These are phyloP conservation scores for Betta splendens DNA, from an alignment of 2,797 vertebrate species.

Conservation along the genomic window DNA sequence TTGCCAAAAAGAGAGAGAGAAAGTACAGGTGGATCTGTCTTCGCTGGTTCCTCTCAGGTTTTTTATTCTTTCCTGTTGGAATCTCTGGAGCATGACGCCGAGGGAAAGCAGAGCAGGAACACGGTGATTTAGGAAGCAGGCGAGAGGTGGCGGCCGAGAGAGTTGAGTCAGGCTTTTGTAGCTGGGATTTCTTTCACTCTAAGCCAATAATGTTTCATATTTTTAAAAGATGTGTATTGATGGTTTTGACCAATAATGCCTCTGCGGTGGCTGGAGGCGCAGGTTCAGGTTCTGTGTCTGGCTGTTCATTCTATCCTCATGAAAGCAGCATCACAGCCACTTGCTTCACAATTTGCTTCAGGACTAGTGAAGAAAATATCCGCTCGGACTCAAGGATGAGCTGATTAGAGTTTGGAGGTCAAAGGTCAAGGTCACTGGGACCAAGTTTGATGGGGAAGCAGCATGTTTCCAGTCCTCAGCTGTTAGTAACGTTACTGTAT, in stretches of 20 bases:
- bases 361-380: too few relatives aligned
- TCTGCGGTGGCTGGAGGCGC: too few relatives aligned
- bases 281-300: too few relatives aligned
- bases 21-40: constrained; percentile 12
- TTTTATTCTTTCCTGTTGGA: constrained; percentile 24
- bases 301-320: too few relatives aligned
- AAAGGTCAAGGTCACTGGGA: too few relatives aligned
- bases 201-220: constrained; percentile 9
- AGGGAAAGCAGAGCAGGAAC: constrained; percentile 34
- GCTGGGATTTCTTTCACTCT: constrained; percentile 24
- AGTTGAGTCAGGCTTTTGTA: constrained; percentile 25
- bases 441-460: too few relatives aligned
- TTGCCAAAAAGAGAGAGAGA: neutral
- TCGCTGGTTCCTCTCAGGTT: constrained; percentile 1
- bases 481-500: too few relatives aligned
- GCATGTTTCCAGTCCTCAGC: too few relatives aligned
- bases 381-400: too few relatives aligned
- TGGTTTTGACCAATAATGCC: constrained; percentile 2
- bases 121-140: constrained; percentile 43
- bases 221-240: constrained; percentile 15
- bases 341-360: too few relatives aligned
- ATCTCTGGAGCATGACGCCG: constrained; percentile 38
- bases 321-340: too few relatives aligned
- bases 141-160: constrained; percentile 27
- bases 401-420: too few relatives aligned